A percentile compares a stretch with the other conserved stretches of the same genome.
phyloP scores from a whole-genome alignment of 2,888 invertebrate genomes.

The Autographa gamma region DNA sequence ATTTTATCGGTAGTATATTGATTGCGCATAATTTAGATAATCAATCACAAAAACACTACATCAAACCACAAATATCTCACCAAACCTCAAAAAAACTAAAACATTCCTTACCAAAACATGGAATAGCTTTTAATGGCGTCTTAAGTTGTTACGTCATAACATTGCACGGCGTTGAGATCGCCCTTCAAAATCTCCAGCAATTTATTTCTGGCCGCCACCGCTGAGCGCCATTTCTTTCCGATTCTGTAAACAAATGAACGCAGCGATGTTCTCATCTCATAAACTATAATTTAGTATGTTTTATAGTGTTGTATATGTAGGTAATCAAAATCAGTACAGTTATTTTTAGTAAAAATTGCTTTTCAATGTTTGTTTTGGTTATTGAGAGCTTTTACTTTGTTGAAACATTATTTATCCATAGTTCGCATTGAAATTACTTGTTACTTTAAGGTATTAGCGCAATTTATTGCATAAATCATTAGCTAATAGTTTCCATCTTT shows the following conservation, averaged over 20 bases:
- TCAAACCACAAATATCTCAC: not conserved
- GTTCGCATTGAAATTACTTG: no score
- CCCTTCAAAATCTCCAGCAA: constrained; percentile 49
- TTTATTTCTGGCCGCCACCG: constrained; percentile 45
- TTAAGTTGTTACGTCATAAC: constrained; percentile 13
- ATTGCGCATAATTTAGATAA: not conserved
- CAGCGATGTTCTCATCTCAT: constrained; percentile 36
- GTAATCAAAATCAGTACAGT: constrained; percentile 30
- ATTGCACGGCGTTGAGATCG: constrained; percentile 34
- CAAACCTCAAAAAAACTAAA: not conserved
- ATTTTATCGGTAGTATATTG: no score
- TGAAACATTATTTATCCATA: no score
- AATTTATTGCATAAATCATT: no score
- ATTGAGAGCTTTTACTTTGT: no score
- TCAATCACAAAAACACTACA: not conserved
- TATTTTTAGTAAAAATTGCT: constrained; percentile 6
- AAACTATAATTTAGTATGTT: constrained; percentile 16
- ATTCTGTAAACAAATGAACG: constrained; percentile 50
- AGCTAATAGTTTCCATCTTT: not conserved
- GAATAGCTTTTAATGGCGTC: not conserved
- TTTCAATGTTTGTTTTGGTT: no score
- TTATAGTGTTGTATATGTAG: constrained; percentile 27
- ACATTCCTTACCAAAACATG: not conserved
- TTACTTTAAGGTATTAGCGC: no score
- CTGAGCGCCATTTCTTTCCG: constrained; percentile 37